A percentile compares a stretch with the other conserved stretches of the same genome.
These are phyloP conservation scores for Euphydryas editha DNA, from an alignment of 2,888 invertebrate genomes.

Conservation along the genomic window DNA sequence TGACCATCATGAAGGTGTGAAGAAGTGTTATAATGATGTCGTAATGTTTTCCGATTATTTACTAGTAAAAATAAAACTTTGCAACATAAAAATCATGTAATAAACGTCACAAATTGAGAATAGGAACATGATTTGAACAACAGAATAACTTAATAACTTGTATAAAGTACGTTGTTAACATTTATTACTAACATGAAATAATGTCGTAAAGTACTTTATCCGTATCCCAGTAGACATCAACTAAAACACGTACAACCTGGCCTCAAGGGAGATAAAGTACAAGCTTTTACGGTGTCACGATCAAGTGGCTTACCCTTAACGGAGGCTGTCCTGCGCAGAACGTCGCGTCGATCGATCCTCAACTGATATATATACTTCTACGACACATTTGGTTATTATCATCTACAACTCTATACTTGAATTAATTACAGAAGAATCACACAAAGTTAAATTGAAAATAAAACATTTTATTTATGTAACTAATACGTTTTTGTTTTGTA, in stretches of 20 bases:
- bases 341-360: constrained; percentile 43
- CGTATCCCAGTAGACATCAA: neutral
- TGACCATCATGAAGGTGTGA: too few species aligned
- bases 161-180: too few species aligned
- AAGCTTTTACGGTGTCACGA: neutral
- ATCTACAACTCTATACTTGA: constrained; percentile 18
- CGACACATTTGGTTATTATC: constrained; percentile 24
- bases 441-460: neutral
- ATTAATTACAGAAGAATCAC: neutral
- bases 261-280: neutral
- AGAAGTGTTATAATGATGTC: too few species aligned
- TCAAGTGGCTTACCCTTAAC: constrained; percentile 56
- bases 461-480: too few species aligned
- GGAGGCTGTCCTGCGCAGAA: constrained; percentile 71
- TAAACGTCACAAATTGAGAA: too few species aligned
- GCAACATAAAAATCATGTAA: too few species aligned
- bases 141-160: too few species aligned
- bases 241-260: neutral
- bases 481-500: too few species aligned
- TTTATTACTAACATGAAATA: too few species aligned
- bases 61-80: too few species aligned
- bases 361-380: constrained; percentile 35
- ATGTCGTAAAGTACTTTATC: neutral
- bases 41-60: too few species aligned
- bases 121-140: too few species aligned